A percentile compares a stretch with the other conserved stretches of the same genome.
Conservation (phyloP, 2,888 invertebrate species). For the Phengaris arion region DNA sequence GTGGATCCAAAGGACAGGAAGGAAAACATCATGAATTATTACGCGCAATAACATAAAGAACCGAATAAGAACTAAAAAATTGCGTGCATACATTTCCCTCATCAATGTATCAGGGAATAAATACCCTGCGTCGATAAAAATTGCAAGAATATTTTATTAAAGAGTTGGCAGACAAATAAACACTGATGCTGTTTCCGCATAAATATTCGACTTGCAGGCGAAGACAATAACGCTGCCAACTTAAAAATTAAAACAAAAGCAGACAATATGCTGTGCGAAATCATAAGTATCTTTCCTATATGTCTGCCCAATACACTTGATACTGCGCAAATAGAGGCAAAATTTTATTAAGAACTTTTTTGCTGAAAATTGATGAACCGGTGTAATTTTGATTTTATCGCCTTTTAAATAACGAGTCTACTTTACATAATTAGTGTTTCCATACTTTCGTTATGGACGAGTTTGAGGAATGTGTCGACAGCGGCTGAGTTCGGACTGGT, state of each 20-base stretch:
- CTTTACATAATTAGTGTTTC: no score
- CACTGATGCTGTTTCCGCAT: conserved; percentile 14
- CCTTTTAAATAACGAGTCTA: no score
- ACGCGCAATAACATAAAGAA: conserved; percentile 10
- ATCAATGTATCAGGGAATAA: conserved; percentile 2
- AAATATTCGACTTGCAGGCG: conserved; percentile 22
- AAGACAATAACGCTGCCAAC: conserved; percentile 24
- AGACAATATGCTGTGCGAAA: conserved; percentile 21
- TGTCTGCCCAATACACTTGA: neutral
- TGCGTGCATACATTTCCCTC: neutral
- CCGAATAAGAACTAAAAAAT: conserved; percentile 8
- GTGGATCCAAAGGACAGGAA: neutral
- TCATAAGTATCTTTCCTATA: neutral
- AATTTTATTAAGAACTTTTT: no score
- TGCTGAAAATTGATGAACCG: no score
- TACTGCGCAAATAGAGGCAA: no score
- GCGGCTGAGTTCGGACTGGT: no score
- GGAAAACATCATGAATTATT: conserved; percentile 2
- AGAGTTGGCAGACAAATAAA: conserved; percentile 28
- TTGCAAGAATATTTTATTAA: conserved; percentile 23
- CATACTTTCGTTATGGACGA: no score
- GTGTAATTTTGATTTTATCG: no score
- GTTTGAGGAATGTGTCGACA: no score
- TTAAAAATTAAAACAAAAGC: conserved; percentile 29
- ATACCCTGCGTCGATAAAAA: conserved; percentile 3